Evolutionary conservation across 2,113 vertebrate genomes (phyloP), one percentile per base, ranked within the genome.

Genomic region (Herpetotheres cachinnans): DNA sequence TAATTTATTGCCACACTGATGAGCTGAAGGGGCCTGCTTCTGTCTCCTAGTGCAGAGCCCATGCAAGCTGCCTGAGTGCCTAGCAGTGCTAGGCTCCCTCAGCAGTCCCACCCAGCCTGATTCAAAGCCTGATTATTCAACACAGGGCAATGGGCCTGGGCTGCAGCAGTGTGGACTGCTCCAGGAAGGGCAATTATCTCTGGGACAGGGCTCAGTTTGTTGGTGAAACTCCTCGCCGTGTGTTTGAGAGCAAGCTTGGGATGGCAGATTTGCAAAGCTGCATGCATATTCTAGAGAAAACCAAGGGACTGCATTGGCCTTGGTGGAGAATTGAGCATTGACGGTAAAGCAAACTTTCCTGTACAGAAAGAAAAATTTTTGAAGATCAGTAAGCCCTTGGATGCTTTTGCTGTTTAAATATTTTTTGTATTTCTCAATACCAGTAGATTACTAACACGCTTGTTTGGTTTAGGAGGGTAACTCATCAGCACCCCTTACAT

Each of bases 141-240:
- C 71, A 47, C 16, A 36, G 27, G 72, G 76, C 18, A 13, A 4
- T 9, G 30, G 59, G 26, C 25, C 32, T 42, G 44, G 46, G 24
- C 47, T 86, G 38, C 34, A 44, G 34, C 29, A 30, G 24, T 62
- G 11, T 15, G 13, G 34, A 12, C 16, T 46, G 46, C 26, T 54
- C n/a, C 42, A 40, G 22, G 55, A 58, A 34, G 61, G 29, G 7
- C 34, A 27, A 0, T 63, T 52, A 36, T 22, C 25, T 25, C 56
- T 54, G 63, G 19, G n/a, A 24, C 16, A 6, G 7, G 18, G 11
- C 34, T 56, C 6, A 7, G 49, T 44, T 50, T 40, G 62, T 63
- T 50, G 20, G 34, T 59, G 56, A 47, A 34, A 19, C 26, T 58
- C 34, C 40, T 65, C 0, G 1, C 7, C 10, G 2, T 2, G 2